phyloP scores from a whole-genome alignment of 2,888 invertebrate species.

The Spodoptera exigua region DNA sequence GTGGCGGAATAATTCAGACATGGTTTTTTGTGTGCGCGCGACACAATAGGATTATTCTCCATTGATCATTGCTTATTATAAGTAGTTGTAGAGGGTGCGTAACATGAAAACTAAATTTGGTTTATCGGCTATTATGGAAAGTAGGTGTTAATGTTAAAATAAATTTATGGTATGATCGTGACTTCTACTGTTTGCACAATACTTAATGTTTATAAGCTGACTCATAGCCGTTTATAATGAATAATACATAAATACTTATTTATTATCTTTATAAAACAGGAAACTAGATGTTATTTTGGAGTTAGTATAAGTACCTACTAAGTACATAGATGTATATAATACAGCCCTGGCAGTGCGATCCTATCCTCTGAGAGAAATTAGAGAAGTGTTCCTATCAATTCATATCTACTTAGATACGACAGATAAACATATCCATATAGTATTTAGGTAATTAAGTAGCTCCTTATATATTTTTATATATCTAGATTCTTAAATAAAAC shows the following conservation, averaged over 20 bases:
- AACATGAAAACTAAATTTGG: constrained; percentile 89
- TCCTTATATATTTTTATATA: neutral
- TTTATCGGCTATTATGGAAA: constrained; percentile 89
- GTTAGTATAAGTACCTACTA: too few relatives aligned
- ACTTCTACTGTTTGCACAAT: constrained; percentile 78
- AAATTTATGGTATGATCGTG: constrained; percentile 86
- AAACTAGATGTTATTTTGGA: too few relatives aligned
- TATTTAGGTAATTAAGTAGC: neutral
- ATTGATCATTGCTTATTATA: constrained; percentile 89
- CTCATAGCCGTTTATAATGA: constrained; percentile 14
- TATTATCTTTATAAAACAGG: neutral
- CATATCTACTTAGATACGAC: neutral
- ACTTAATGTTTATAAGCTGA: constrained; percentile 67
- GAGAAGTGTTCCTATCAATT: too few relatives aligned
- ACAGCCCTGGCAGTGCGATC: too few relatives aligned
- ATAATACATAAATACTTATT: constrained; percentile 10
- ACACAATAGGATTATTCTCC: constrained; percentile 89
- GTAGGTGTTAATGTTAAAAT: constrained; percentile 88
- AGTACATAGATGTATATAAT: too few relatives aligned
- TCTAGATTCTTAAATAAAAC: constrained; percentile 60
- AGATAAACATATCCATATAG: neutral
- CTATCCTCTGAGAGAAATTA: too few relatives aligned
- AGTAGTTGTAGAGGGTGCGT: constrained; percentile 86
- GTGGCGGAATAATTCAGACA: constrained; percentile 87
- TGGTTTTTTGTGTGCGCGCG: constrained; percentile 85